Evolutionary conservation across 2,113 vertebrate species (phyloP).

Genomic region (Oncorhynchus keta): DNA sequence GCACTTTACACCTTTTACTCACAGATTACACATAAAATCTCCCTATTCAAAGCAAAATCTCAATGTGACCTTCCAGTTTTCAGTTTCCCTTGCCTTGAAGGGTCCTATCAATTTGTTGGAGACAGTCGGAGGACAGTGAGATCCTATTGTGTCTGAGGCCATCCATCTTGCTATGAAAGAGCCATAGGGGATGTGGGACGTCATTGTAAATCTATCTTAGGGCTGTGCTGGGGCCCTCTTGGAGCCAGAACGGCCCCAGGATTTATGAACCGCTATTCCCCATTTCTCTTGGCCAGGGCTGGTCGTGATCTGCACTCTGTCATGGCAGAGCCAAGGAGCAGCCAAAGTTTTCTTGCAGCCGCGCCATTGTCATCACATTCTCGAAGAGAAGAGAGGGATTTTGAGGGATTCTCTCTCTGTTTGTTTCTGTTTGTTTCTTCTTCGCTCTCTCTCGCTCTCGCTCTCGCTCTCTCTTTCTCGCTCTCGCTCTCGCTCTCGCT

Average conservation of each 20-base stretch:
- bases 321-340: neutral
- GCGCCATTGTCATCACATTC: neutral
- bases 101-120: constrained; percentile 1
- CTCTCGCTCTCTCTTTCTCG: too few species aligned
- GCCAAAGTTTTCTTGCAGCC: too few species aligned
- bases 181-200: constrained; percentile 9
- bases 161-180: constrained; percentile 50
- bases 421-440: neutral
- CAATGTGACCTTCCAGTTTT: neutral
- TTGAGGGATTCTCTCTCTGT: neutral
- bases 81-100: neutral
- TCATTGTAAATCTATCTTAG: constrained; percentile 36
- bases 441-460: too few species aligned
- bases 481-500: neutral
- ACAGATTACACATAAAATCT: too few species aligned
- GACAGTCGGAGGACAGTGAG: constrained; percentile 21
- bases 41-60: neutral
- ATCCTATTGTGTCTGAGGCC: constrained; percentile 26
- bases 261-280: constrained; percentile 15
- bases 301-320: neutral
- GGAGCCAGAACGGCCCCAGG: neutral
- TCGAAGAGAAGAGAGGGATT: neutral
- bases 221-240: neutral
- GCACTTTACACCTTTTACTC: too few species aligned
- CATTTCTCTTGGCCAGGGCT: neutral